A percentile compares a stretch with the other conserved stretches of the same genome.
phyloP scores from a whole-genome alignment of 2,888 invertebrate genomes.

The Trisateles emortualis region DNA sequence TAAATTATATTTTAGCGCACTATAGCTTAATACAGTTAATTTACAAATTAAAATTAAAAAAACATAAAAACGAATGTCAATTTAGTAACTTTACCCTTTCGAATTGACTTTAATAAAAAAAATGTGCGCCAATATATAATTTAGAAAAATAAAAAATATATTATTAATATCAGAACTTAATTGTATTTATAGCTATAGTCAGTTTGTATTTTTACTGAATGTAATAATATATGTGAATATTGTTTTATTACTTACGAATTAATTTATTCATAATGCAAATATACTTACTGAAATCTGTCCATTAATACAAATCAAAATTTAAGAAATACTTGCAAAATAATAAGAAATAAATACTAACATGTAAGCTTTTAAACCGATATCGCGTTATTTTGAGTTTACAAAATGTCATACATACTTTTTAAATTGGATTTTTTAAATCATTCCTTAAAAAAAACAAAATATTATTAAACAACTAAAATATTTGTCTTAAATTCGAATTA shows the following conservation, averaged over 20 bases:
- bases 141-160: constrained; percentile 47
- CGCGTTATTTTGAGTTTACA: too few relatives aligned
- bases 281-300: background rate
- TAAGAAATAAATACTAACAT: too few relatives aligned
- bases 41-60: constrained; percentile 11
- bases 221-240: constrained; percentile 62
- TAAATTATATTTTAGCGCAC: constrained; percentile 52
- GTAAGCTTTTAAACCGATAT: too few relatives aligned
- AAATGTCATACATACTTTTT: too few relatives aligned
- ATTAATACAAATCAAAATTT: background rate
- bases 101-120: constrained; percentile 19
- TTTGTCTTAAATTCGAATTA: background rate
- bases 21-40: constrained; percentile 6
- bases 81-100: constrained; percentile 25
- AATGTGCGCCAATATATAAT: constrained; percentile 58
- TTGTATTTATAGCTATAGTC: constrained; percentile 62
- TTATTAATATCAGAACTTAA: constrained; percentile 64
- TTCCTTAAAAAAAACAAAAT: background rate
- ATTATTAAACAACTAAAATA: too few relatives aligned
- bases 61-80: constrained; percentile 28
- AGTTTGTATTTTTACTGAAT: constrained; percentile 63
- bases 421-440: too few relatives aligned
- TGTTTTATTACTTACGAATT: constrained; percentile 54
- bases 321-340: too few relatives aligned
- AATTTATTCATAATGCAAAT: constrained; percentile 37